Evolutionary conservation across 2,797 vertebrate genomes (phyloP).

Genomic region (Rallus crepitans): DNA sequence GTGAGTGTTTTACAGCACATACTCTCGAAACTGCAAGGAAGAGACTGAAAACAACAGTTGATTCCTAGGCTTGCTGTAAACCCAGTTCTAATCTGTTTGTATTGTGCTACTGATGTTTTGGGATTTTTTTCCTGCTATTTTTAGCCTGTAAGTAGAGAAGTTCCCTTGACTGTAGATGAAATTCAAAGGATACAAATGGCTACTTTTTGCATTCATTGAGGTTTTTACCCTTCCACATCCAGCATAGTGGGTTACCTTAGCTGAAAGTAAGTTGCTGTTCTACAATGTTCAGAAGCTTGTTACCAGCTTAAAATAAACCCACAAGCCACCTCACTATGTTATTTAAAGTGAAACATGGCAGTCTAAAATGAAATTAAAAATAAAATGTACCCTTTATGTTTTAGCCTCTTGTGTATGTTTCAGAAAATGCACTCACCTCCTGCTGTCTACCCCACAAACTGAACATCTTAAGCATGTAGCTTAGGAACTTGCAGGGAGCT

Average conservation of each 20-base stretch:
- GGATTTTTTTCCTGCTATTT: neutral
- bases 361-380: neutral
- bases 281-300: neutral
- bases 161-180: neutral
- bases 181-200: neutral
- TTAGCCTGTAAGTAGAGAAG: neutral
- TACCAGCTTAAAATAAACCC: neutral
- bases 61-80: neutral
- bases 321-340: rapidly evolving
- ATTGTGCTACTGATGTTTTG: neutral
- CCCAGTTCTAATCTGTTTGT: neutral
- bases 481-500: neutral
- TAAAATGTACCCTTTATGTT: neutral
- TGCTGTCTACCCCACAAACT: neutral
- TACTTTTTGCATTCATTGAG: neutral
- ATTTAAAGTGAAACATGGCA: neutral
- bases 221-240: neutral
- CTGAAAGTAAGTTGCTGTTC: neutral
- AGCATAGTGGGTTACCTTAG: neutral
- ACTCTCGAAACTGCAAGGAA: neutral
- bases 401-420: neutral
- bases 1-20: neutral
- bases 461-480: neutral
- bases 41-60: neutral
- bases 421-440: neutral